Evolutionary conservation across 2,797 vertebrate genomes (phyloP), one percentile per base, ranked within the genome.

Genomic region (Scleropages formosus): DNA sequence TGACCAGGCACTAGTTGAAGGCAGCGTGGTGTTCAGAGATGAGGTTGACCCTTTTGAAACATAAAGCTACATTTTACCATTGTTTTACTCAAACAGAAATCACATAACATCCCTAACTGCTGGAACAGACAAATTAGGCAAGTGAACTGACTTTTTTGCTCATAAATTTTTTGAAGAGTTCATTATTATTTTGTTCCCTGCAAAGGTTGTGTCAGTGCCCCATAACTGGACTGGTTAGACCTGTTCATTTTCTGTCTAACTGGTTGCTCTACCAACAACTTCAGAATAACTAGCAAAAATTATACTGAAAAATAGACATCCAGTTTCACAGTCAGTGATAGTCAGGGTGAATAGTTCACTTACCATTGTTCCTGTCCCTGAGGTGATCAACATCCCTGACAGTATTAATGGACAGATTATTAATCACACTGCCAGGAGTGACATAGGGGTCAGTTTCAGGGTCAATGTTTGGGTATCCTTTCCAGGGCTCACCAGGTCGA

Each of bases 1-100:
- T 95, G 97, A 97, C 98, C 98, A 99, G 98, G 98, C 98, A 99
- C 98, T 99, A 95, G 95, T 98, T 94, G 98, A 99, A 99, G 98
- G 98, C 98, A 99, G 98, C 95, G 96, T 94, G 98, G 98, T 99
- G 97, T 98, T 99, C 92, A 98, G 93, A 95, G 98, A 99, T 96
- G 98, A 98, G 95, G 98, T 96, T 94, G 96, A 96, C 95, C 98
- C 98, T 99, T 71, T 0, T 31, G 68, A 6, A 53, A 44, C 46
- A 70, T 13, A 47, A 44, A 9, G 13, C 51, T 27, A 59, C 39
- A 18, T 24, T 0, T 49, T 68, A 62, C 11, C 24, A 49, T 13
- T 4, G 47, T 18, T n/a, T n/a, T n/a, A n/a, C n/a, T 16, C n/a
- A 59, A 58, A 15, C 4, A 1, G 10, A 72, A 58, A 59, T 31